Conservation (phyloP, 1,140 invertebrate species). For the Atopsyche davidsoni region DNA sequence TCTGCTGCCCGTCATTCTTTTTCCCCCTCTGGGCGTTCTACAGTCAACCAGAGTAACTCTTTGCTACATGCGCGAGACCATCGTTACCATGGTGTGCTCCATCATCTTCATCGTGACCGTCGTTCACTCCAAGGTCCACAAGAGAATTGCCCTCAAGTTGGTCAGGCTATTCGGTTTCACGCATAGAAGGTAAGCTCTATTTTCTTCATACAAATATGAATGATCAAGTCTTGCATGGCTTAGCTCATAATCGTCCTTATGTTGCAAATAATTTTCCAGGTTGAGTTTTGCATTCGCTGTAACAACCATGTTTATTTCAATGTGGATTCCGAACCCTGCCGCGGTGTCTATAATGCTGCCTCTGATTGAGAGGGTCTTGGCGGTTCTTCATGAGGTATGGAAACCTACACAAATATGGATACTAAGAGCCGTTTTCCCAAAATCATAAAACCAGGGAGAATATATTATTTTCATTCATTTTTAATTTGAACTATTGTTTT, state of each 20-base stretch:
- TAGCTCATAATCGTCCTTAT: no score
- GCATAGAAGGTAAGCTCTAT: slow-evolving; percentile 21
- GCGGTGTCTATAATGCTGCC: slow-evolving; percentile 75
- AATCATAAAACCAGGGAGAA: background rate
- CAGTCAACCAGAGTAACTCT: background rate
- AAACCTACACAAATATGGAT: slow-evolving; percentile 44
- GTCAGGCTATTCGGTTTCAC: slow-evolving; percentile 41
- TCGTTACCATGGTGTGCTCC: slow-evolving; percentile 33
- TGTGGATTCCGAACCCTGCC: slow-evolving; percentile 75
- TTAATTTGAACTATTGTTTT: background rate
- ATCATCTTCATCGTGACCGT: slow-evolving; percentile 60
- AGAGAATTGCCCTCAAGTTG: slow-evolving; percentile 58
- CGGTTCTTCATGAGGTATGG: slow-evolving; percentile 57
- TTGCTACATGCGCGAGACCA: slow-evolving; percentile 7
- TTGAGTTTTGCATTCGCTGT: slow-evolving; percentile 64
- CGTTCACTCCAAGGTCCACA: slow-evolving; percentile 60
- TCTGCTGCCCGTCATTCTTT: slow-evolving; percentile 51
- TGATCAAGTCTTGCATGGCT: no score
- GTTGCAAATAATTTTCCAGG: slow-evolving; percentile 36
- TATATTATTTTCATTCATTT: background rate
- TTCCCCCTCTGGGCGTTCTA: slow-evolving; percentile 49
- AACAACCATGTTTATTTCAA: slow-evolving; percentile 67
- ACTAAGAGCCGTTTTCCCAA: background rate
- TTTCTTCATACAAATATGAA: no score
- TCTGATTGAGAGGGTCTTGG: slow-evolving; percentile 62